Base-by-base conservation (phyloP, 2,113 vertebrate genomes). In the Lasiurus cinereus region DNA sequence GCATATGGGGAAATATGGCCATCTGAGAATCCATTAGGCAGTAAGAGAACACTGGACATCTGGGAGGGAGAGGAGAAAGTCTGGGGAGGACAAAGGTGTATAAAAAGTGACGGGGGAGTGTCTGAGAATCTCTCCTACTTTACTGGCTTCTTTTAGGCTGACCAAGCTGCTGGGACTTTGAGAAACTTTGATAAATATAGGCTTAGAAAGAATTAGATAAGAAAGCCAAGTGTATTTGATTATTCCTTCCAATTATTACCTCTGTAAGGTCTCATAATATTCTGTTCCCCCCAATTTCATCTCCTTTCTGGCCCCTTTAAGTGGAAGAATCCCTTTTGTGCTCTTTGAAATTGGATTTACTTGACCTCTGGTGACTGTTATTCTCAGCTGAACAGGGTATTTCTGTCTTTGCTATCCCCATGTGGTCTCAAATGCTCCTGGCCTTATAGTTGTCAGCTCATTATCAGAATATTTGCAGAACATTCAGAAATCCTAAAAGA, bases 331-430 rank as follows among this genome's bases (percentile, higher is more conserved):
- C 31, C 29, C 39, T 16, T 54, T 33, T 50, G 33, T 39, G 46
- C 54, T 52, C 83, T 94, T 94, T 89, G 82, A 87, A 78, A 89
- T 54, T 52, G 16, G 54, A 66, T 91, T 91, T 83, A n/a, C 86
- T 89, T 83, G 67, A 91, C 92, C 67, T 91, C 46, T 39, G 48
- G 79, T 46, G 76, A 67, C 73, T 74, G 24, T 24, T 80, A 72
- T 21, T 90, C 85, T 94, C 36, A 52, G 54, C 15, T 16, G 54
- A 90, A 24, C 19, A 79, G 76, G 31, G 5, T 46, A 83, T 83
- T 92, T 76, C 48, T 79, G 12, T 50, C 31, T 96, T 69, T 66
- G 43, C 39, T 36, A 11, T 87, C 14, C 50, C 50, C 72, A 62
- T 7, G 13, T 29, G 80, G 72, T 52, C 33, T 76, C 59, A 67